phyloP scores from a whole-genome alignment of 2,888 invertebrate species.

The Drosophila ustulata region DNA sequence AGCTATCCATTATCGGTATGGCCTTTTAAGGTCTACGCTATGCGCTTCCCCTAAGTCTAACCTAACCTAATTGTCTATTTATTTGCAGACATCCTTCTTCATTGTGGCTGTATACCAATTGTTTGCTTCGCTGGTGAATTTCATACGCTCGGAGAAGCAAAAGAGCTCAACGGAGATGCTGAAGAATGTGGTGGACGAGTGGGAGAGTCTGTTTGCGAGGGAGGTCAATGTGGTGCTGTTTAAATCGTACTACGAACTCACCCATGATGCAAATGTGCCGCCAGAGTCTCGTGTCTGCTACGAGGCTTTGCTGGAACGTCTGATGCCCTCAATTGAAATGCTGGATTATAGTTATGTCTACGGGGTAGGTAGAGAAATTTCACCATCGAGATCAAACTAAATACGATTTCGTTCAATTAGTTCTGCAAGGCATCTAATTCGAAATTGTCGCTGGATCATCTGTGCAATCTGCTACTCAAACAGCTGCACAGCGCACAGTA shows the following conservation, averaged over 20 bases:
- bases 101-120: slow-evolving; percentile 86
- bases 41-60: too few species aligned
- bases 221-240: slow-evolving; percentile 86
- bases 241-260: slow-evolving; percentile 77
- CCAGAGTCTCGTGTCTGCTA: slow-evolving; percentile 59
- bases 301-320: slow-evolving; percentile 65
- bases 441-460: slow-evolving; percentile 74
- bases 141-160: slow-evolving; percentile 84
- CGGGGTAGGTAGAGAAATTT: slow-evolving; percentile 55
- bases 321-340: slow-evolving; percentile 71
- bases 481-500: slow-evolving; percentile 77
- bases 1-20: too few species aligned
- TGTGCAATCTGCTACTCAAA: slow-evolving; percentile 79
- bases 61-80: neutral
- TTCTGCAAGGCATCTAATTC: slow-evolving; percentile 75
- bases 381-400: neutral
- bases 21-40: too few species aligned
- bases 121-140: slow-evolving; percentile 85
- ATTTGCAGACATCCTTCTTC: slow-evolving; percentile 85
- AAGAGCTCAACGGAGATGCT: slow-evolving; percentile 83
- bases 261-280: slow-evolving; percentile 53
- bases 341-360: slow-evolving; percentile 80
- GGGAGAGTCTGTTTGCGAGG: slow-evolving; percentile 91
- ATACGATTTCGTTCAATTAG: slow-evolving; percentile 44
- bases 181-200: slow-evolving; percentile 87